Conservation (phyloP, 1,140 invertebrate species). For the Limonius californicus region DNA sequence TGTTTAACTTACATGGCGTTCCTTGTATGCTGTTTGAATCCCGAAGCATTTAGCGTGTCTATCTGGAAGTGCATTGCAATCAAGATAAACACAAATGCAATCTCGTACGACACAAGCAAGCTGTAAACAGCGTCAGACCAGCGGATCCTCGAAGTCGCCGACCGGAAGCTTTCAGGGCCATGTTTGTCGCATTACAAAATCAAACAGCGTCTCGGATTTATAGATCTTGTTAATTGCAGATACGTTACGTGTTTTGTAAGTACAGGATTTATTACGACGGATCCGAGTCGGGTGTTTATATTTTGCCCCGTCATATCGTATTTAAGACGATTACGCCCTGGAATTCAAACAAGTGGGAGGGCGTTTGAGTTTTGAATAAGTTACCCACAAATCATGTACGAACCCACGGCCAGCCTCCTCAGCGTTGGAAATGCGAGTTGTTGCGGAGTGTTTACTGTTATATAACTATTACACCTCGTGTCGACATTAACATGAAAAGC, state of each 20-base stretch:
- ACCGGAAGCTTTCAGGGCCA: constrained; percentile 26
- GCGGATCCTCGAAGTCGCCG: too few relatives aligned
- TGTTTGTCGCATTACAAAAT: constrained; percentile 39
- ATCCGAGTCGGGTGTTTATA: background rate
- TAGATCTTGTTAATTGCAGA: constrained; percentile 26
- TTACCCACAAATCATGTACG: background rate
- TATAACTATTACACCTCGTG: background rate
- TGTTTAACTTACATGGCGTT: too few relatives aligned
- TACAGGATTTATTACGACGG: background rate
- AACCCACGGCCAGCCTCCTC: background rate
- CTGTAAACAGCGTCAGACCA: too few relatives aligned
- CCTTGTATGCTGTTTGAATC: too few relatives aligned
- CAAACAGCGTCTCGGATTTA: constrained; percentile 36
- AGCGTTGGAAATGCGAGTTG: background rate
- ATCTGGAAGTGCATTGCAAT: too few relatives aligned
- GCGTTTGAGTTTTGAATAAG: too few relatives aligned
- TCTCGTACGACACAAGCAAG: too few relatives aligned
- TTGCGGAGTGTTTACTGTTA: background rate
- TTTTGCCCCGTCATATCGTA: background rate
- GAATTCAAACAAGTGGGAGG: too few relatives aligned
- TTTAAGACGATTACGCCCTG: background rate
- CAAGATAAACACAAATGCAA: too few relatives aligned
- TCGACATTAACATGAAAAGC: background rate
- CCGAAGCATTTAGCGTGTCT: too few relatives aligned
- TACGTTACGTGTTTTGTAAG: constrained; percentile 9